A percentile compares a stretch with the other conserved stretches of the same genome.
These are phyloP conservation scores for Psix sp. DNA, from an alignment of 1,140 invertebrate species.

Conservation along the genomic window DNA sequence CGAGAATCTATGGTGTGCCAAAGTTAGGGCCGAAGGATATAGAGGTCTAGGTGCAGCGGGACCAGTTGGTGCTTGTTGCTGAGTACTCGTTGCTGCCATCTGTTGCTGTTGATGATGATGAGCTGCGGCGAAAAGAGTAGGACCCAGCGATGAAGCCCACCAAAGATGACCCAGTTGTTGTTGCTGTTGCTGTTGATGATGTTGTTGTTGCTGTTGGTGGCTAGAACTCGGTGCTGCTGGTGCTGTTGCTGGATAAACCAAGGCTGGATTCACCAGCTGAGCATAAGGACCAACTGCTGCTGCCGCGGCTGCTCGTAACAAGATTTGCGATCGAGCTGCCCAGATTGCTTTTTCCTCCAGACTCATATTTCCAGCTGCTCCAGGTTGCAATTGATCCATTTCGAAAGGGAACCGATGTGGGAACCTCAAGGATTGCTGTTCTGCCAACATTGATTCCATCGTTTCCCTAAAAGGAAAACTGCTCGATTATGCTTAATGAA, in stretches of 20 bases:
- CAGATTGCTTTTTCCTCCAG: slow-evolving; percentile 86
- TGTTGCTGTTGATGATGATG: slow-evolving; percentile 72
- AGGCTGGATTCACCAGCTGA: slow-evolving; percentile 74
- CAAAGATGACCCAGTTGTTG: slow-evolving; percentile 72
- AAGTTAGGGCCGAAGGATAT: slow-evolving; percentile 73
- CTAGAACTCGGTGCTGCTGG: slow-evolving; percentile 65
- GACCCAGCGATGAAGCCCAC: slow-evolving; percentile 75
- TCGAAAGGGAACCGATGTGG: slow-evolving; percentile 84
- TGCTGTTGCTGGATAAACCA: slow-evolving; percentile 72
- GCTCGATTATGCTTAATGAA: slow-evolving; percentile 67
- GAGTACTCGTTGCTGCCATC: slow-evolving; percentile 65
- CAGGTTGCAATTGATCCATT: slow-evolving; percentile 80
- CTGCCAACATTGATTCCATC: slow-evolving; percentile 88
- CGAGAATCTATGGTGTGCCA: slow-evolving; percentile 74
- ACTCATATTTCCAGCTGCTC: slow-evolving; percentile 82
- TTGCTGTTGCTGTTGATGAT: slow-evolving; percentile 68
- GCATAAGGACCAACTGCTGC: slow-evolving; percentile 78
- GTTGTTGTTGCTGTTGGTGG: slow-evolving; percentile 63
- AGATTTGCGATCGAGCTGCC: slow-evolving; percentile 82
- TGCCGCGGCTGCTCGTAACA: slow-evolving; percentile 82
- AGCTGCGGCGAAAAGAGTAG: slow-evolving; percentile 73
- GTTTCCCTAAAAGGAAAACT: slow-evolving; percentile 83
- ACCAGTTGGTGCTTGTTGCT: slow-evolving; percentile 61
- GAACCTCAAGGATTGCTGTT: slow-evolving; percentile 85
- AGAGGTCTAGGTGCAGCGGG: slow-evolving; percentile 75